Evolutionary conservation across 2,888 invertebrate species (phyloP), one percentile per base, ranked within the genome.

Genomic region (Clostera curtula): DNA sequence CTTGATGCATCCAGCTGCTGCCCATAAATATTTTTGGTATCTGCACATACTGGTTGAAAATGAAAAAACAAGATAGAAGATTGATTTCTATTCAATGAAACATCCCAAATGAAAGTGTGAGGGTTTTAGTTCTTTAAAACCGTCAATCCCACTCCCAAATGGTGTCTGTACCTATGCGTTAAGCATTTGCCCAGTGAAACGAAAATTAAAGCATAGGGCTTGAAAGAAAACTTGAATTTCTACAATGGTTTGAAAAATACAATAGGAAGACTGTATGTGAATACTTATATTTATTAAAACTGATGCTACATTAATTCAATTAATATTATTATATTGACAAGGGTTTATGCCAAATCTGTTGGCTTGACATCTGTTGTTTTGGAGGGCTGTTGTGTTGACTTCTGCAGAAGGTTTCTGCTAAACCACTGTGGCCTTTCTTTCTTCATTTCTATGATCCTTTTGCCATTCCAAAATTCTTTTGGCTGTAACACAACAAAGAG

Each of bases 361-460:
- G 92, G 91, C 65, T 93, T 92, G 1, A 91, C 87, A 68, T 92
- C 90, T 40, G 87, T 90, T n/a, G 88, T 87, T 16, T 86, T 80
- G 0, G 91, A 87, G 19, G 89, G 86, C 40, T 89, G 86, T 48
- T 92, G 89, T 9, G 93, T 93, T 1, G 91, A 87, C 59, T 90
- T 89, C 58, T 95, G 90, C 10, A 95, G 71, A 25, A 97, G 84
- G 74, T 95, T 95, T 52, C 89, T 90, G 43, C 92, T 90, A 59
- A 96, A 97, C 96, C 96, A 97, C 19, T 88, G 73, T 3, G 97
- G 97, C 37, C 96, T 86, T 30, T 90, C 87, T 63, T 93, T 95
- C 23, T 91, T 85, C 86, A 96, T 88, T 82, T 97, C 96, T 8
- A 97, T 88, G 37, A 97, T 87, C 47, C 92, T 86, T 72, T 94